Base-by-base conservation (phyloP, 2,888 invertebrate species). In the Hermodice carunculata region DNA sequence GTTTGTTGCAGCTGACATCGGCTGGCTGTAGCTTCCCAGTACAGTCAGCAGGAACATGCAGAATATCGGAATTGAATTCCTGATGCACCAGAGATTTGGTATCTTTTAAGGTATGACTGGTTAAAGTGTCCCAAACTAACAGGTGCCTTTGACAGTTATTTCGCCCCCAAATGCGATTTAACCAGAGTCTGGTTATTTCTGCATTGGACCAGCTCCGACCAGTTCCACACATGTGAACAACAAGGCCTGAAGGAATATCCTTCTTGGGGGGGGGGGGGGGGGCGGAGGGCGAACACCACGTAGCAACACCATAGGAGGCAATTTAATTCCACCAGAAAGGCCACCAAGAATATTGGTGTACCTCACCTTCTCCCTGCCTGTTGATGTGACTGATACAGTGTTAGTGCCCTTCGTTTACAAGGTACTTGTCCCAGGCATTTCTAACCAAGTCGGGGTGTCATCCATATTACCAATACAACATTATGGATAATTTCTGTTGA, bases 321-420 rank as follows among this genome's bases (percentile, higher is more conserved):
- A 43, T 19, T 56, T 56, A 1, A 26, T 56, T 6, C 56, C 56
- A 56, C 43, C 56, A 17, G 56, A 42, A 17, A 56, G 8, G 40
- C 43, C 43, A 14, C 28, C 43, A 43, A 43, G 56, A 26, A 26
- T 56, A 17, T 8, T n/a, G 37, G 56, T 56, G 24, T 24, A 17
- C 40, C 42, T 37, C 17, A n/a, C 26, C 43, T 37, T 56, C 22
- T 56, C 40, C n/a, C 42, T n/a, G 17, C 56, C 56, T 26, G 56
- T 40, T 37, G 56, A 24, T 22, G 17, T 22, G 40, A 56, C n/a
- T 22, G 56, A 40, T n/a, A 56, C 28, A 19, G 43, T 43, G 0
- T 43, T 56, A 14, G 32, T 43, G 28, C 56, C 43, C 1, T 17
- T 24, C n/a, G 26, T 22, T 43, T 56, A 24, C 3, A 56, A 22